Base-by-base conservation (phyloP, 2,888 invertebrate species). In the Protophormia terraenovae region DNA sequence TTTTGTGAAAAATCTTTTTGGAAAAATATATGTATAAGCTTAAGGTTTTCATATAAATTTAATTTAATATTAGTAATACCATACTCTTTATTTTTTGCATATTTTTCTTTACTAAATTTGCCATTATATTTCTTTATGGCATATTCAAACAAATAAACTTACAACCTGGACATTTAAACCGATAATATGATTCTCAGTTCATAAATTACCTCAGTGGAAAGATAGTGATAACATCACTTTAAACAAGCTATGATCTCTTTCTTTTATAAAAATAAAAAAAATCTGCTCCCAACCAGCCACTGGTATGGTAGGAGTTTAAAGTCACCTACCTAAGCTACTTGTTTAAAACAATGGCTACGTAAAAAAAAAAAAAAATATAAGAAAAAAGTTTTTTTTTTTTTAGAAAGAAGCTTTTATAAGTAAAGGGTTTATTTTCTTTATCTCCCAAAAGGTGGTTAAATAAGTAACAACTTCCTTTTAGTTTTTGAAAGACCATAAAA, bases 171-270 rank as follows among this genome's bases (percentile, higher is more conserved):
- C 76, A 84, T 80, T 86, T 84, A 85, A 86, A 83, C 86, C 86
- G 88, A 89, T 89, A 88, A 90, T 88, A 88, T 87, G 86, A 88
- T 90, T 87, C 87, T 88, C 88, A 89, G 90, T 89, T 90, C 89
- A 90, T 90, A 90, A 90, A 90, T 89, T 88, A 90, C 87, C 84
- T 29, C 32, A 53, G 16, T 6, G 72, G 19, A 62, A 53, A 64
- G 76, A 62, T 81, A 75, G 27, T 82, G 76, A 82, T 82, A 82
- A 76, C 24, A 76, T 82, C 76, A 47, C 6, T 22, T 0, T 3
- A 14, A 32, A 77, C 29, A 55, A 55, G 41, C 0, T 45, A 29
- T 19, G 29, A 45, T 45, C 6, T 53, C 10, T 60, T 8, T 19
- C 35, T 27, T 35, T 64, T 22, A 12, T 22, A 12, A 22, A 10